Evolutionary conservation across 2,888 invertebrate species (phyloP), one percentile per base, ranked within the genome.

Genomic region (Morpho achilles): DNA sequence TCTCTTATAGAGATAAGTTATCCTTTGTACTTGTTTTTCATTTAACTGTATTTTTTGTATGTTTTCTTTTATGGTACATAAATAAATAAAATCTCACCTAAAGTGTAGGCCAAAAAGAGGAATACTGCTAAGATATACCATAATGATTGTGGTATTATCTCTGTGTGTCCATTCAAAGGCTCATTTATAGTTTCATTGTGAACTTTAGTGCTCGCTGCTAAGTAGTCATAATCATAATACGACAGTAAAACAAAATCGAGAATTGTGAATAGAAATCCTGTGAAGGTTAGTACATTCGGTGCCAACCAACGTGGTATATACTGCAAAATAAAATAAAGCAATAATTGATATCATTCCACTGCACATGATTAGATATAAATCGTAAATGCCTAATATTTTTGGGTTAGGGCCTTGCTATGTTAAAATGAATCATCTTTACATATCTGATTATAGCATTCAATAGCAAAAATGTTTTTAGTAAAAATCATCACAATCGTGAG

Each of bases 301-400:
- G 99, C 99, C 61, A 99, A 92, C 97, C 98, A 99, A 91, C 92
- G 93, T 65, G 99, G 99, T 79, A 97, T 95, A 67, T 95, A 93
- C 99, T 99, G 92, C 7, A 78, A 80, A 55, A 43, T 8, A 45
- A 22, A 43, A 41, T 2, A 40, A 40, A 40, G 2, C 16, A 22
- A n/a, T 40, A 45, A 7, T 23, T 23, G 7, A 42, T 43, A 6
- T 42, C 16, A 32, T 10, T 16, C 43, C 6, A 8, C 3, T 43
- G 7, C 6, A 43, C 42, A 1, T 22, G 32, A 32, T 32, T 32
- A 32, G 32, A 32, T 32, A 32, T 5, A 5, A 32, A 32, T 5
- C 3, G 5, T 32, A 32, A 32, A 32, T 32, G 5, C 3, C 32
- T 5, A 32, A 32, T 32, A 5, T 32, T 32, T 32, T 32, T 32